Evolutionary conservation across 2,113 vertebrate species (phyloP).

Genomic region (Limanda limanda): DNA sequence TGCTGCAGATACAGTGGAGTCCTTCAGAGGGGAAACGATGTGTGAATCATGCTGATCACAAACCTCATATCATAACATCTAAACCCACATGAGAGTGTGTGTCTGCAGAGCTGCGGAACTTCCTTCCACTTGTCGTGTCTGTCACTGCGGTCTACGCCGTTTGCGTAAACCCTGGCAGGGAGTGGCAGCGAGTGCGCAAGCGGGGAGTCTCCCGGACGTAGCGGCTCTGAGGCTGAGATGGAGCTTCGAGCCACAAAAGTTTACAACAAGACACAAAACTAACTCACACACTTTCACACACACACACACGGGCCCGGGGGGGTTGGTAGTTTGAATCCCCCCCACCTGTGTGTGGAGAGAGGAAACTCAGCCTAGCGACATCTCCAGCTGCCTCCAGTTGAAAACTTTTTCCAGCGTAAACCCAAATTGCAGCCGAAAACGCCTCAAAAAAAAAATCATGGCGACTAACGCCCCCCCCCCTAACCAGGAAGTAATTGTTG

Average conservation of each 20-base stretch:
- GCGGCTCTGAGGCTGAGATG: constrained; percentile 62
- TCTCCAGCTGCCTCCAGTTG: constrained; percentile 7
- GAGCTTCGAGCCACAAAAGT: constrained; percentile 17
- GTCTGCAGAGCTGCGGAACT: background rate
- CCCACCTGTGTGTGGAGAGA: background rate
- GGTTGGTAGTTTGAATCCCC: background rate
- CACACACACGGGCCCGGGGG: too few species aligned
- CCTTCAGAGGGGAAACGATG: too few species aligned
- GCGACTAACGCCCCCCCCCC: background rate
- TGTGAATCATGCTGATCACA: too few species aligned
- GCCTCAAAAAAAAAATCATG: too few species aligned
- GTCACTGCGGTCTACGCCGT: constrained; percentile 45
- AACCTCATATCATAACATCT: too few species aligned
- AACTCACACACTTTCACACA: too few species aligned
- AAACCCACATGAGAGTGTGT: background rate
- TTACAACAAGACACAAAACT: background rate
- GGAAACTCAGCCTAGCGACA: background rate
- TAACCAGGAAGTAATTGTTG: too few species aligned
- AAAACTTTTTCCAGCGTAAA: constrained; percentile 40
- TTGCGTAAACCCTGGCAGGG: constrained; percentile 60
- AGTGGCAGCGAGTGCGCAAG: constrained; percentile 59
- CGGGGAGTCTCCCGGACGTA: constrained; percentile 76
- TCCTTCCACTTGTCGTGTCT: background rate
- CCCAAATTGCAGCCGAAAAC: background rate
- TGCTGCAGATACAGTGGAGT: too few species aligned